Evolutionary conservation across 2,888 invertebrate genomes (phyloP), one percentile per base, ranked within the genome.

Genomic region (Subacronicta megacephala): DNA sequence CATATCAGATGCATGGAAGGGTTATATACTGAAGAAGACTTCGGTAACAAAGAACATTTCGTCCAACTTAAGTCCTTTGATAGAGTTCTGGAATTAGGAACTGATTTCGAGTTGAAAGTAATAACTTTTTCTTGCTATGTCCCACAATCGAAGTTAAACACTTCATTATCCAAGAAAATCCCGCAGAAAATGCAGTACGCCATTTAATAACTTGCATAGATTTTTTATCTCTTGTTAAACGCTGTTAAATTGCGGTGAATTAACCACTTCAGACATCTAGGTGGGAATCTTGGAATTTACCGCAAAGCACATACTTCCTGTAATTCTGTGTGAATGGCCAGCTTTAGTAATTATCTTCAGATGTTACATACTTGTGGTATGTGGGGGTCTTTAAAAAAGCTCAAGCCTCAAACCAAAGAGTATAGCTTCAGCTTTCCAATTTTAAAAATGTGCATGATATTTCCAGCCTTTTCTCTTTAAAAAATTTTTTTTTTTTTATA

Each of bases 241-340:
- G 47, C 33, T 54, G 43, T 37, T 37, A 62, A 73, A 70, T 60
- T 62, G 56, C 62, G 7, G 37, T 23, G 36, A 33, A 62, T 72
- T 65, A 52, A 15, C 67, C 56, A 69, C 64, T 72, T 62, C 40
- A 56, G 46, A 43, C 49, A 52, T 62, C 61, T 72, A 70, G 69
- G 50, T 45, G 35, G 35, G 60, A 67, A 67, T 74, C 70, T 66
- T 26, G 63, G 64, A 42, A 74, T 75, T 54, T 35, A 45, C 42
- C 33, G 58, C 35, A 37, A 69, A 69, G 37, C 53, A 52, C 52
- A 59, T 38, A 46, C 57, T 69, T 74, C 59, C 73, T 75, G 58
- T 36, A 64, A 54, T 61, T 33, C 62, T 64, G 38, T 9, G 44
- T 64, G 55, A 58, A 64, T 67, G 44, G 36, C 35, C 40, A 12